Conservation (phyloP, 2,888 invertebrate genomes). For the Melinaea marsaeus region DNA sequence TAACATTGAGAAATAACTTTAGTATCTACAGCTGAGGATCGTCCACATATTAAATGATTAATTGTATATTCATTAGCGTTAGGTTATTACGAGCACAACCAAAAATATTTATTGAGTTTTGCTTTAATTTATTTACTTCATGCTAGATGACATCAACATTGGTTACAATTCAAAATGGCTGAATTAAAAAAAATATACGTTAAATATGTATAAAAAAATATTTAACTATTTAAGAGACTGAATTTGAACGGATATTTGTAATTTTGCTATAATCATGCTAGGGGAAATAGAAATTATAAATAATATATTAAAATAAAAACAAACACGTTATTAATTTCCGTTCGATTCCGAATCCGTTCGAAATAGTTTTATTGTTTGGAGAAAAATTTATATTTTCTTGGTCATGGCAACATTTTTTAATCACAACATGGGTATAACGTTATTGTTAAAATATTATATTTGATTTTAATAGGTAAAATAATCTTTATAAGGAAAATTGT, state of each 20-base stretch:
- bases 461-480: background rate
- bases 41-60: background rate
- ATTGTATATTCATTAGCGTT: background rate
- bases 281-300: too few species aligned
- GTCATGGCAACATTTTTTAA: too few species aligned
- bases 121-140: conserved; percentile 7
- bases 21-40: conserved; percentile 33
- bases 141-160: too few species aligned
- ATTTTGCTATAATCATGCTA: too few species aligned
- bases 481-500: background rate
- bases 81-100: conserved; percentile 23
- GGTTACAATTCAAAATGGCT: background rate
- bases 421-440: too few species aligned
- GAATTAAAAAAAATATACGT: conserved; percentile 9
- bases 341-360: too few species aligned
- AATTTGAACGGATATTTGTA: too few species aligned
- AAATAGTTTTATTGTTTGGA: too few species aligned
- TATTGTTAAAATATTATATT: background rate
- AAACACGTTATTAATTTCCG: too few species aligned
- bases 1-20: conserved; percentile 37
- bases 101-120: conserved; percentile 36
- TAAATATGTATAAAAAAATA: background rate
- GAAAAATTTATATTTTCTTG: too few species aligned
- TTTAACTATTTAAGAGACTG: too few species aligned
- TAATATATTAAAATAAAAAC: too few species aligned